These are phyloP conservation scores for Menidia menidia DNA, from an alignment of 2,797 vertebrate species.

Conservation along the genomic window DNA sequence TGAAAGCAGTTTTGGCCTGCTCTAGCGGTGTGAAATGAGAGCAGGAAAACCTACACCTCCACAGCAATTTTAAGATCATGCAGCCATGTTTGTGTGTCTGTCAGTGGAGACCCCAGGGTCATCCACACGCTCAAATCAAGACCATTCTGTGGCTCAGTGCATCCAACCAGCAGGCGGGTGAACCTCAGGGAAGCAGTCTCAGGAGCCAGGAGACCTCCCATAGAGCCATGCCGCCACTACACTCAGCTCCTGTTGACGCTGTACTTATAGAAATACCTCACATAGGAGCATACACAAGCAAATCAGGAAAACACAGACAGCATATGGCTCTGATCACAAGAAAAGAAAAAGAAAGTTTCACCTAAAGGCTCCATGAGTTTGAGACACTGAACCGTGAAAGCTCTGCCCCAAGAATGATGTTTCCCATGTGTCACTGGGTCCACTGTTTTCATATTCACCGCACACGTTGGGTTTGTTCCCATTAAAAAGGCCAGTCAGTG, in stretches of 20 bases:
- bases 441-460: conserved; percentile 21
- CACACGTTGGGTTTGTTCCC: conserved; percentile 10
- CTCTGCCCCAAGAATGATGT: conserved; percentile 33
- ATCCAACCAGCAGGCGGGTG: neutral
- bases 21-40: conserved; percentile 51
- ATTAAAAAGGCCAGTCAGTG: conserved; percentile 12
- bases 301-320: conserved; percentile 33
- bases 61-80: conserved; percentile 30
- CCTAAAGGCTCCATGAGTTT: conserved; percentile 25
- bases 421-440: conserved; percentile 27
- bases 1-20: neutral
- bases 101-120: conserved; percentile 22
- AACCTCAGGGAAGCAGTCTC: neutral
- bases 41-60: conserved; percentile 36
- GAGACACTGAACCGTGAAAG: conserved; percentile 42
- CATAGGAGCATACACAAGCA: conserved; percentile 18
- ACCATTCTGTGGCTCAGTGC: neutral
- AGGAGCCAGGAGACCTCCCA: conserved; percentile 20
- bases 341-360: conserved; percentile 22
- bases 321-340: conserved; percentile 60
- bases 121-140: conserved; percentile 10
- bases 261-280: conserved; percentile 26
- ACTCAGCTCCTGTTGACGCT: conserved; percentile 47
- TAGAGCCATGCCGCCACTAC: conserved; percentile 20
- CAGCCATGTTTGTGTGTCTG: conserved; percentile 30